phyloP scores from a whole-genome alignment of 2,888 invertebrate genomes.

The Pandemis cinnamomeana region DNA sequence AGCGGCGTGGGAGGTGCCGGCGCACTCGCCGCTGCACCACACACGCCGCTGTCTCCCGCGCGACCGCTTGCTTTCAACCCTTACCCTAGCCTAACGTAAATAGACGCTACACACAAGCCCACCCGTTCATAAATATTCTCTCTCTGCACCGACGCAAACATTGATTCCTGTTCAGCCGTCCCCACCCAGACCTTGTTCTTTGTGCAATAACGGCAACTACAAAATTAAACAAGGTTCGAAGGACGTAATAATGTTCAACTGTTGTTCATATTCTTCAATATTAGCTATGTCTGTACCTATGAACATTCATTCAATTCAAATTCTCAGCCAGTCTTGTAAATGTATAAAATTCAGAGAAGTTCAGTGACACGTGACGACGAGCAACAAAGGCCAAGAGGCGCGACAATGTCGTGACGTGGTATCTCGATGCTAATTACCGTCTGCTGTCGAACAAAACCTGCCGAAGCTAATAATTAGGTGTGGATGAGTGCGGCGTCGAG shows the following conservation, averaged over 20 bases:
- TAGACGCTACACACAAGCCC: conserved; percentile 4
- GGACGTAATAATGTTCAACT: neutral
- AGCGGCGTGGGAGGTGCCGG: conserved; percentile 82
- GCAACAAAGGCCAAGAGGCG: conserved; percentile 42
- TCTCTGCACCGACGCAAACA: neutral
- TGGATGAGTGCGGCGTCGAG: conserved; percentile 22
- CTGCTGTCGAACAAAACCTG: conserved; percentile 63
- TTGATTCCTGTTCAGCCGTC: neutral
- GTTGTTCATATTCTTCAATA: neutral
- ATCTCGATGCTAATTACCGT: conserved; percentile 77
- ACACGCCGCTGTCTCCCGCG: conserved; percentile 64
- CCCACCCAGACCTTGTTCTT: neutral
- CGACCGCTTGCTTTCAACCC: conserved; percentile 47
- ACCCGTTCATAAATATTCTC: neutral
- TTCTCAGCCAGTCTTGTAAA: conserved; percentile 41
- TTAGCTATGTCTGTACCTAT: neutral
- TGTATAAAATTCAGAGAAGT: conserved; percentile 53
- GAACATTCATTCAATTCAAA: neutral
- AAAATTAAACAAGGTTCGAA: neutral
- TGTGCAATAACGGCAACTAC: neutral
- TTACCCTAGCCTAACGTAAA: conserved; percentile 7
- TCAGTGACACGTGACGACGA: conserved; percentile 66
- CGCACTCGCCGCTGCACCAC: conserved; percentile 63
- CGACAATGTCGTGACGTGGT: conserved; percentile 71
- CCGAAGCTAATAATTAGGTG: conserved; percentile 47